Evolutionary conservation across 2,797 vertebrate genomes (phyloP), one percentile per base, ranked within the genome.

Genomic region (Enteromius viviparus): DNA sequence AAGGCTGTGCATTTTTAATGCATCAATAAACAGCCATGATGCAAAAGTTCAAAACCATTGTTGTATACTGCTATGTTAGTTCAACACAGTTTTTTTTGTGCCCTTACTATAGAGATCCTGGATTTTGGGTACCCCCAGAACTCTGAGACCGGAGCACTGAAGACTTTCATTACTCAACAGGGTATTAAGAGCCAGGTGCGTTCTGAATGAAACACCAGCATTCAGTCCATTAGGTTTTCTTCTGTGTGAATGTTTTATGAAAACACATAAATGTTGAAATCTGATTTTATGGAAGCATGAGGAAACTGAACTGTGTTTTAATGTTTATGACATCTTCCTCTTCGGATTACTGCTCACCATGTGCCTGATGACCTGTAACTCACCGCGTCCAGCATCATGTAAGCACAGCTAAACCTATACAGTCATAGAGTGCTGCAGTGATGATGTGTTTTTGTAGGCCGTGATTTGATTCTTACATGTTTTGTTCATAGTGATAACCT

Each of bases 91-190:
- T 66, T 2, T 26, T 58, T 45, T n/a, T 40, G 7, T 69, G 34
- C 45, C 49, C 21, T 71, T 87, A 89, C 85, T 89, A 7, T 90
- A 97, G 96, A 97, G 92, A 97, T 97, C 89, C 90, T 97, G 92
- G 96, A 97, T 92, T 97, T 97, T 87, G 96, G 96, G 76, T 97
- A 96, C 88, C 96, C 96, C 86, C 96, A 97, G 89, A 97, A 97
- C 89, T 97, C 96, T 14, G 96, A 97, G 92, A 96, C 96, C 0
- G 96, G 96, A 14, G 96, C 96, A 1, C 90, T 97, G 93, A 97
- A 97, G 92, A 97, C 96, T 62, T 97, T 97, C 92, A 97, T 97
- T 92, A 97, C 96, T 69, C 96, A 97, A 75, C 96, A 97, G 92
- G 96, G 96, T 86, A 96, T 97, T 90, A 97, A 97, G 92, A 96